Evolutionary conservation across 2,888 invertebrate species (phyloP), one percentile per base, ranked within the genome.

Genomic region (Muschampia plurimacula): DNA sequence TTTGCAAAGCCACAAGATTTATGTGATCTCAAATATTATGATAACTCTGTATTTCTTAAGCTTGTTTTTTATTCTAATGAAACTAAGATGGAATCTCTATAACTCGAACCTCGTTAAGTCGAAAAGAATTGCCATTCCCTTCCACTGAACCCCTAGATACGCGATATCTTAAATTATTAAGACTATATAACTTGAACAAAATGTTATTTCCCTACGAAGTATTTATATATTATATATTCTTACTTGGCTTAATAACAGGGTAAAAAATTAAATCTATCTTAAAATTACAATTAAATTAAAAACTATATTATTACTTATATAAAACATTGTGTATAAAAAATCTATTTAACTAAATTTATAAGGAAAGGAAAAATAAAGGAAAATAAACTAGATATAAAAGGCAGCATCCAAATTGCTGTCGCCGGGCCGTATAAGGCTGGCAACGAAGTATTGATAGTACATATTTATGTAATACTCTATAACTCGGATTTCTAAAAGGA

Each of bases 41-140:
- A 52, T 52, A 52, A 52, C 52, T 52, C 15, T 52, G 15, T 52
- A 52, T 52, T 52, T 52, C 52, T 52, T 52, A 52, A 52, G 52
- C 52, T 52, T 52, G 52, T 52, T 52, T 52, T 52, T 52, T 52
- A 52, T 52, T 52, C 52, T 52, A 52, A 52, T 52, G 52, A 52
- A 52, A 52, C 52, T 52, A 52, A 13, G 52, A 52, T 52, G 52
- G 52, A 52, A 52, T 52, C 52, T 52, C 52, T 52, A 52, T 52
- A 52, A 52, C 52, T 52, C 52, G 52, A 52, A 52, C 52, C 52
- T 52, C 52, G 52, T 52, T 52, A 52, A 52, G 52, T 52, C 52
- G 52, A 52, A 59, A 59, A 59, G 32, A 62, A 62, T 28, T 62
- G 60, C 60, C 60, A 62, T 62, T 62, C 60, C 60, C 60, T 62